Percentiles rank a stretch among this genome's conserved stretches.
Conservation (phyloP, 2,113 vertebrate genomes). For the Pelecanoides urinatrix region DNA sequence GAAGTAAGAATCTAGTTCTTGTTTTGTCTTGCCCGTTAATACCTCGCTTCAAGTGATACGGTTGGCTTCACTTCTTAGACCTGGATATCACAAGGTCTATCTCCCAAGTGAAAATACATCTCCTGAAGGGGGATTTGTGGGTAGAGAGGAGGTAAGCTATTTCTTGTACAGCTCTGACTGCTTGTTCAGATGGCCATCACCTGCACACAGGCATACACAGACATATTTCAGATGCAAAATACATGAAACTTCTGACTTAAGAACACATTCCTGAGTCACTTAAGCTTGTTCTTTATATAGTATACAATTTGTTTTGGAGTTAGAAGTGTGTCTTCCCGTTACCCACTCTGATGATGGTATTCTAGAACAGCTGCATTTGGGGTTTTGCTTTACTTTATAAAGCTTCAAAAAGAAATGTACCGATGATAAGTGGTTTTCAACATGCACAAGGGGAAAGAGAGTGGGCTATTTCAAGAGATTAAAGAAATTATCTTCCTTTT, state of each 20-base stretch:
- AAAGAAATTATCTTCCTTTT: not conserved
- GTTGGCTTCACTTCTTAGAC: not conserved
- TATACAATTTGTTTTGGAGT: constrained; percentile 79
- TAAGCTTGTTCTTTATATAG: constrained; percentile 81
- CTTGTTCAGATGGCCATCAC: constrained; percentile 40
- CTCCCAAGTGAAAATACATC: not conserved
- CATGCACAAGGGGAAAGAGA: not conserved
- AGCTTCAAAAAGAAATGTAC: constrained; percentile 64
- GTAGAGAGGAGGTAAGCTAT: not conserved
- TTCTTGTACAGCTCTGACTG: constrained; percentile 4
- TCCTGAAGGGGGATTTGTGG: not conserved
- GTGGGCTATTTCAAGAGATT: not conserved
- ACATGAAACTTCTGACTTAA: constrained; percentile 56
- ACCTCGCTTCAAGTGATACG: not conserved
- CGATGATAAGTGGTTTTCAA: constrained; percentile 16
- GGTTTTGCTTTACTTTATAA: constrained; percentile 78
- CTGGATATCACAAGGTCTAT: not conserved
- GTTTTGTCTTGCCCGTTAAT: not conserved
- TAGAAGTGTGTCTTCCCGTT: constrained; percentile 66
- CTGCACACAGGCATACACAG: not conserved
- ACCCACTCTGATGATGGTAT: not conserved
- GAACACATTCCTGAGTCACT: constrained; percentile 52
- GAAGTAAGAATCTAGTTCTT: not conserved
- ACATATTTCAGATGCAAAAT: constrained; percentile 50
- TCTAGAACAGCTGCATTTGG: constrained; percentile 78